These are phyloP conservation scores for Phalacrocorax pelagicus DNA, from an alignment of 2,113 vertebrate species.

Conservation along the genomic window DNA sequence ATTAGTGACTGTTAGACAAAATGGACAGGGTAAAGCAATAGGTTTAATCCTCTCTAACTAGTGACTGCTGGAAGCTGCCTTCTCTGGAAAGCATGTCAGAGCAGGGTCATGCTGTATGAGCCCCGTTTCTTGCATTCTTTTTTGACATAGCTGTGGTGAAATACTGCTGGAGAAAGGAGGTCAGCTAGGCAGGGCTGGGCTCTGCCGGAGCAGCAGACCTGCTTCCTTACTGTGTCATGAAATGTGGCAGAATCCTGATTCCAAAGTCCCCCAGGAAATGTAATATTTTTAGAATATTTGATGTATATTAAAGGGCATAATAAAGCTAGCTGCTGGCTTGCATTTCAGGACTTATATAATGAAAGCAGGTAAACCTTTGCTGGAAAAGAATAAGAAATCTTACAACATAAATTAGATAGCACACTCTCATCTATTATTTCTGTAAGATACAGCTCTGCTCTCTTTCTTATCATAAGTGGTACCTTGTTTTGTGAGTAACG, in stretches of 20 bases:
- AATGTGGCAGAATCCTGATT: neutral
- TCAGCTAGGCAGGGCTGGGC: neutral
- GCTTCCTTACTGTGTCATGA: neutral
- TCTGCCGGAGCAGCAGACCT: neutral
- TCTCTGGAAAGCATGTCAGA: neutral
- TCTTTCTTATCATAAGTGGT: neutral
- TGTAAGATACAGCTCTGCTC: neutral
- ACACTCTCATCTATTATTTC: neutral
- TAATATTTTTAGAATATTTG: neutral
- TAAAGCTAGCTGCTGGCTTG: neutral
- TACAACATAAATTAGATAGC: neutral
- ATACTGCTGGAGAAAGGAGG: neutral
- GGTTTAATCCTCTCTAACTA: neutral
- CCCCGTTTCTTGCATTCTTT: neutral
- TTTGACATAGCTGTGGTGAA: neutral
- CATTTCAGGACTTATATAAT: neutral
- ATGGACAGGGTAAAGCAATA: neutral
- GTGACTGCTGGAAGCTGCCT: neutral
- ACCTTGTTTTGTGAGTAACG: neutral
- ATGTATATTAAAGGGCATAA: neutral
- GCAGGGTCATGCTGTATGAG: fast-evolving
- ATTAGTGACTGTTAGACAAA: neutral
- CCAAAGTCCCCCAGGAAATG: neutral
- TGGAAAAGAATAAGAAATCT: neutral
- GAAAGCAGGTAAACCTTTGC: neutral